Evolutionary conservation across 2,113 vertebrate genomes (phyloP).

Genomic region (Cryptomyrus ogoouensis): DNA sequence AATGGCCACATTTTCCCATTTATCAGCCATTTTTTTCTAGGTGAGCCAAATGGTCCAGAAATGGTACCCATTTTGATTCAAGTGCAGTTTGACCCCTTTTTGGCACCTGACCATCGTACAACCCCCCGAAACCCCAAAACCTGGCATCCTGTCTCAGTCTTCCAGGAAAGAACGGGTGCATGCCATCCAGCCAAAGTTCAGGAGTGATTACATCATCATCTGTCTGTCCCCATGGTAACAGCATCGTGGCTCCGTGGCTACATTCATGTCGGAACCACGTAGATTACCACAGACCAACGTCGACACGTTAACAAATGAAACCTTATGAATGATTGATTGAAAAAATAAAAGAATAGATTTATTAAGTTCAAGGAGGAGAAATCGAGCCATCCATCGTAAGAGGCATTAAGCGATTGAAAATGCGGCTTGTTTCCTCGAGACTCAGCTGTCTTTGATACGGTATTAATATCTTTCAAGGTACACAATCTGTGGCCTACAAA

Average conservation of each 20-base stretch:
- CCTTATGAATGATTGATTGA: constrained; percentile 21
- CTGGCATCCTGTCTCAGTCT: constrained; percentile 51
- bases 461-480: constrained; percentile 35
- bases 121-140: constrained; percentile 47
- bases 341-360: constrained; percentile 22
- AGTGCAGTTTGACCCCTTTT: not conserved
- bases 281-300: not conserved
- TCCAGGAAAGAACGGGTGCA: constrained; percentile 47
- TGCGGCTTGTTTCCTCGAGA: constrained; percentile 34
- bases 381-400: constrained; percentile 16
- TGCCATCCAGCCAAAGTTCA: not conserved
- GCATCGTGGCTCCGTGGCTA: constrained; percentile 31
- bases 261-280: not conserved
- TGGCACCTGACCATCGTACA: constrained; percentile 34
- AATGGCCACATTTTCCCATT: not conserved
- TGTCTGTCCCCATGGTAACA: constrained; percentile 20
- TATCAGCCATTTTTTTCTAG: not conserved
- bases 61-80: constrained; percentile 6
- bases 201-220: not conserved
- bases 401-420: not conserved
- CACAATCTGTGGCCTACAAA: constrained; percentile 1
- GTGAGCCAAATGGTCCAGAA: not conserved
- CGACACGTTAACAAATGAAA: not conserved
- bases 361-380: constrained; percentile 28
- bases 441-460: constrained; percentile 43